Percentiles rank a stretch among this genome's conserved stretches.
Conservation (phyloP, 2,113 vertebrate genomes). For the Coptodon rendalli region DNA sequence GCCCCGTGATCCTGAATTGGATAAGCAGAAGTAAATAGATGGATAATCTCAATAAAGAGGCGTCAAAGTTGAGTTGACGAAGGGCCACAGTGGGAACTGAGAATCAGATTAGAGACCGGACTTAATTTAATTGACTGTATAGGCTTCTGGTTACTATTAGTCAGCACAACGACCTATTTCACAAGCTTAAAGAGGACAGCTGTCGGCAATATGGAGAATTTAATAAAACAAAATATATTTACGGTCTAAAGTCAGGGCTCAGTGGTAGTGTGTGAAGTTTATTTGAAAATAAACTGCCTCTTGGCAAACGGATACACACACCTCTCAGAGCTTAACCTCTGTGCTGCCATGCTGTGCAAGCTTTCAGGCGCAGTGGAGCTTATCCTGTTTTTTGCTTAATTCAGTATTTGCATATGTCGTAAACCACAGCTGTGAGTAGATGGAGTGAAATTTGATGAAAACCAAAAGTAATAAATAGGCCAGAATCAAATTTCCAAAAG, state of each 20-base stretch:
- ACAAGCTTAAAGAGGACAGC: neutral
- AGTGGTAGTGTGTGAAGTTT: neutral
- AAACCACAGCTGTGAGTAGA: neutral
- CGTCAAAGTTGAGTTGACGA: neutral
- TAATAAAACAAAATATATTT: neutral
- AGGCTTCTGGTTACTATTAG: neutral
- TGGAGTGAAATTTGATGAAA: neutral
- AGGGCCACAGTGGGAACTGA: neutral
- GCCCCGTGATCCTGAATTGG: neutral
- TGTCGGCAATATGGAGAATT: neutral
- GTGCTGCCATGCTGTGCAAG: neutral
- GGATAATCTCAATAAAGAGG: neutral
- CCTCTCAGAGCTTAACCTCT: neutral
- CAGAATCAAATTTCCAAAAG: neutral
- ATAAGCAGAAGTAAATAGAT: neutral
- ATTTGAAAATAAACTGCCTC: neutral
- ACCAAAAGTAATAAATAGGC: neutral
- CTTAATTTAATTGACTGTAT: neutral
- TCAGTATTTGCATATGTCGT: neutral
- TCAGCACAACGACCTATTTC: neutral
- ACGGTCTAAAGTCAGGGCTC: neutral
- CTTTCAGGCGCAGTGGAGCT: neutral
- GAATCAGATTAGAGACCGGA: neutral
- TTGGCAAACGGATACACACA: neutral
- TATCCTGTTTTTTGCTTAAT: neutral